These are phyloP conservation scores for Muntiacus muntjak DNA, from an alignment of 2,113 vertebrate genomes.

Conservation along the genomic window DNA sequence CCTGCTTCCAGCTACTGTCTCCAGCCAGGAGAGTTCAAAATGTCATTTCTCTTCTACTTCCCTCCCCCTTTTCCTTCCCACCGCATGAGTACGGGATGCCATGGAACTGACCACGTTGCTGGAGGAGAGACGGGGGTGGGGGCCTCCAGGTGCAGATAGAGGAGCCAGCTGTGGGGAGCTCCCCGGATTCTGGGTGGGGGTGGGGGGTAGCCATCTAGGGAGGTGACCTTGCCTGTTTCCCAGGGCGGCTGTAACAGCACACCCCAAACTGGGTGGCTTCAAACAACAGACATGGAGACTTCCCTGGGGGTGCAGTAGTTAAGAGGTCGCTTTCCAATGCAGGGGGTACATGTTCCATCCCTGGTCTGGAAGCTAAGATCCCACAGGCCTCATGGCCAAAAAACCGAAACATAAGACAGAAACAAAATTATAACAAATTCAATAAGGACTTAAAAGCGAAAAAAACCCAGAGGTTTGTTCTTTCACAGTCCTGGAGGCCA, in stretches of 20 bases:
- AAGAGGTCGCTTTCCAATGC: neutral
- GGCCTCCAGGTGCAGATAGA: rapidly evolving
- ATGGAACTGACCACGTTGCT: neutral
- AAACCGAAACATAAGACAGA: neutral
- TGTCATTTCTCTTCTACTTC: neutral
- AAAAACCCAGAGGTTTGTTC: neutral
- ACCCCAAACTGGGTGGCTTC: neutral
- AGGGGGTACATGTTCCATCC: neutral
- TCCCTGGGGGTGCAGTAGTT: neutral
- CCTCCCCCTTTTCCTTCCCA: neutral
- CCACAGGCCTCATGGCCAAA: neutral
- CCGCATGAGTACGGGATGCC: neutral
- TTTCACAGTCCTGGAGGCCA: neutral
- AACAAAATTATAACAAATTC: neutral
- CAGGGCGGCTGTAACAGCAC: neutral
- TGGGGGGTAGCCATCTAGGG: neutral
- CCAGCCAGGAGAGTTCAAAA: neutral
- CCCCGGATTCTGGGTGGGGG: neutral
- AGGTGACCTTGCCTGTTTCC: neutral
- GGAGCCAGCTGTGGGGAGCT: neutral
- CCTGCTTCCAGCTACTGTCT: neutral
- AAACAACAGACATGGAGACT: neutral
- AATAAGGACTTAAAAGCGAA: neutral
- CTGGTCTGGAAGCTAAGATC: neutral
- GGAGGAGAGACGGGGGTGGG: neutral